phyloP scores from a whole-genome alignment of 2,797 vertebrate species.

The Rhinogobio ventralis region DNA sequence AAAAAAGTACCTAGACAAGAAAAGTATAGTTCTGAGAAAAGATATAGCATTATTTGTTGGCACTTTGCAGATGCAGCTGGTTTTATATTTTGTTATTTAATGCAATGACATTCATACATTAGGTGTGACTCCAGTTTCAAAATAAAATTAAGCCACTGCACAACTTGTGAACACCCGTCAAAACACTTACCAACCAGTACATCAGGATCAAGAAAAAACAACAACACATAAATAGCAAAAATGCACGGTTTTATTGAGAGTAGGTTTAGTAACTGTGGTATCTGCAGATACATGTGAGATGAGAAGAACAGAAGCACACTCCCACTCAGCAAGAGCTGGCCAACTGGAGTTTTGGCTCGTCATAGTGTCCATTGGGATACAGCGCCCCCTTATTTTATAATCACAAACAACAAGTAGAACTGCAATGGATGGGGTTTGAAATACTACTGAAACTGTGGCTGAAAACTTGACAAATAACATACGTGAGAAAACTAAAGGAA shows the following conservation, averaged over 20 bases:
- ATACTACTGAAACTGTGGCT: constrained; percentile 34
- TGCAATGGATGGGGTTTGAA: constrained; percentile 30
- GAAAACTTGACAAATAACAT: not conserved
- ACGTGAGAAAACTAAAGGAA: constrained; percentile 36
- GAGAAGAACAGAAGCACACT: constrained; percentile 64
- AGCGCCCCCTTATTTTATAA: constrained; percentile 60
- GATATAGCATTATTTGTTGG: not conserved
- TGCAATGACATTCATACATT: constrained; percentile 13
- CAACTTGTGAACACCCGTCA: constrained; percentile 23
- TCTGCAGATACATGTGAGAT: constrained; percentile 68
- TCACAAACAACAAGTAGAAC: constrained; percentile 55
- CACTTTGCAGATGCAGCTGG: not conserved
- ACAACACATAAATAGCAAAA: constrained; percentile 53
- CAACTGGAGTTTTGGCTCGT: constrained; percentile 49
- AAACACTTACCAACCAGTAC: constrained; percentile 17
- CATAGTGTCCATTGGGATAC: constrained; percentile 47
- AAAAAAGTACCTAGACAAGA: not conserved
- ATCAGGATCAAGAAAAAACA: constrained; percentile 42
- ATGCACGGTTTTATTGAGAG: constrained; percentile 72
- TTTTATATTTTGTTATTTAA: constrained; percentile 13
- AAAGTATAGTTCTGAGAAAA: not conserved
- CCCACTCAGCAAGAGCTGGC: constrained; percentile 61
- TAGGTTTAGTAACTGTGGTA: constrained; percentile 59
- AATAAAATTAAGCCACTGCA: not conserved
- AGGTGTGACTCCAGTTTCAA: not conserved